Evolutionary conservation across 2,113 vertebrate genomes (phyloP).

Genomic region (Neopipo cinnamomea): DNA sequence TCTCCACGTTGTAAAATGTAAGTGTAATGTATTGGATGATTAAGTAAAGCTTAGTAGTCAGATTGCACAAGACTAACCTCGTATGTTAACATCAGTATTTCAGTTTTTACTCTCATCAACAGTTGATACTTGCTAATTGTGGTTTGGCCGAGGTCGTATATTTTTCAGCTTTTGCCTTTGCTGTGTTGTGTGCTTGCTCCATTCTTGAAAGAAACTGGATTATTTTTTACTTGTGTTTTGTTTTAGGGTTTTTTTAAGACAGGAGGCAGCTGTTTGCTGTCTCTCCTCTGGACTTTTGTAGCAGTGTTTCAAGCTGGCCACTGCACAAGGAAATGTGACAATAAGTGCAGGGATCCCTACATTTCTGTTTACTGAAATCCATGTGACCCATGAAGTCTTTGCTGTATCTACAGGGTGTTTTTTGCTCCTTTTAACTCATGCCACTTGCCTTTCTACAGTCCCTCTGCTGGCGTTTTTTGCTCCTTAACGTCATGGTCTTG

Average conservation of each 20-base stretch:
- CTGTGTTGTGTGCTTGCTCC: not conserved
- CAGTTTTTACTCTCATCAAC: not conserved
- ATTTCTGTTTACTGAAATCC: not conserved
- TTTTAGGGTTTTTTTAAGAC: not conserved
- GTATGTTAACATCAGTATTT: not conserved
- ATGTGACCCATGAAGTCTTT: not conserved
- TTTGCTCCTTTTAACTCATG: not conserved
- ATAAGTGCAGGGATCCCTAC: not conserved
- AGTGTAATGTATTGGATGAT: conserved; percentile 22
- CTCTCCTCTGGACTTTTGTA: not conserved
- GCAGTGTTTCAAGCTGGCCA: not conserved
- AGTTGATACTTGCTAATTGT: not conserved
- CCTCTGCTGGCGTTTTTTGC: not conserved
- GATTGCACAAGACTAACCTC: not conserved
- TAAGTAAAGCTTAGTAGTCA: not conserved
- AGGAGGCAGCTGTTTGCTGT: not conserved
- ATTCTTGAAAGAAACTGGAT: not conserved
- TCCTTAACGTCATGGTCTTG: not conserved
- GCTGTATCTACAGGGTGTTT: not conserved
- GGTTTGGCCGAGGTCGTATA: not conserved
- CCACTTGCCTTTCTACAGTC: not conserved
- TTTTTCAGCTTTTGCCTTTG: not conserved
- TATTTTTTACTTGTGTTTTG: not conserved
- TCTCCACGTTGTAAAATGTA: conserved; percentile 93
- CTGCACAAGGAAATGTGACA: not conserved